Evolutionary conservation across 2,888 invertebrate species (phyloP), one percentile per base, ranked within the genome.

Genomic region (Uloborus plumipes): DNA sequence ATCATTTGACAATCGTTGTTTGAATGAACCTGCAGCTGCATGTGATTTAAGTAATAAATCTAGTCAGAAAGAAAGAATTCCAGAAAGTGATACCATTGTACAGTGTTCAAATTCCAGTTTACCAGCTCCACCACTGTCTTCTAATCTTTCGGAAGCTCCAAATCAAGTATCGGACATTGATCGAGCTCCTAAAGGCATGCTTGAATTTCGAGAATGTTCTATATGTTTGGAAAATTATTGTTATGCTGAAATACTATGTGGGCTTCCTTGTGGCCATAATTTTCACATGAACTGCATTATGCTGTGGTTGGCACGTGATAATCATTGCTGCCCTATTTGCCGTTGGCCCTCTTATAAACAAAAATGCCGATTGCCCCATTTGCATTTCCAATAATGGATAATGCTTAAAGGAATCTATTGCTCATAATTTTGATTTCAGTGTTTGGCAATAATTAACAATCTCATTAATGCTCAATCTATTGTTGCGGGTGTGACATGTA

Each of bases 321-420:
- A 91, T 85, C 91, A 91, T 85, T 89, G 90, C 83, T 91, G 91
- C 85, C 91, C 91, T 2, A 88, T 90, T 15, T 91, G 91, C 86
- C 88, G 91, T 13, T 91, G 91, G 90, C 90, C 91, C n/a, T 89
- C 91, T 0, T 91, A 90, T 87, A 88, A 88, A 80, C 55, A 62
- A 49, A 87, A 85, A 77, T 67, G 61, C 59, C 50, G 55, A 61
- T n/a, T 62, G 9, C n/a, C 51, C 1, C 79, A 85, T 62, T 39
- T 55, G 22, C 80, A 79, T 87, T 87, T 62, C 47, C 84, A 84
- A 20, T 84, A 75, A 49, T 53, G 58, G 11, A 39, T 39, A 39
- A 39, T 11, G 9, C 3, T 39, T 11, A 39, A 39, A 9, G 9
- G 39, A 39, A 11, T 7, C 9, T 39, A 26, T 39, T 7, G 39